Conservation (phyloP, 2,888 invertebrate genomes). For the Andrena praecox region DNA sequence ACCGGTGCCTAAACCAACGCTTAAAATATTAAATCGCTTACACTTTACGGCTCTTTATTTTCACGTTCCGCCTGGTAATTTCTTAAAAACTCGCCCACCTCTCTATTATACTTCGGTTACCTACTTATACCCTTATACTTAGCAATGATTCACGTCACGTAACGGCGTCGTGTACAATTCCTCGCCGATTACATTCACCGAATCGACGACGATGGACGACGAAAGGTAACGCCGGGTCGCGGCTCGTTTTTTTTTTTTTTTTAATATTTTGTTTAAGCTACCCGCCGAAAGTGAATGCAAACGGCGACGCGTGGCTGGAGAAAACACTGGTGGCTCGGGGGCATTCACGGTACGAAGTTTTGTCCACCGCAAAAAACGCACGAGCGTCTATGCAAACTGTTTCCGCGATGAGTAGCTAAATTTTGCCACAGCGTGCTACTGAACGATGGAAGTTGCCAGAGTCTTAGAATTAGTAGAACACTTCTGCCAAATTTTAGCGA, state of each 20-base stretch:
- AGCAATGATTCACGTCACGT: conserved; percentile 56
- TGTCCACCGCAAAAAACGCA: conserved; percentile 33
- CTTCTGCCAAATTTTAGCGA: not conserved
- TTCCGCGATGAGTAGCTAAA: not conserved
- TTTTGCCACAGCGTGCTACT: not conserved
- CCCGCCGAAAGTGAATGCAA: conserved; percentile 51
- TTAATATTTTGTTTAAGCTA: not conserved
- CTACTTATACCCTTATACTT: conserved; percentile 46
- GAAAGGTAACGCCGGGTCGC: not conserved
- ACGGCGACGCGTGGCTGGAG: conserved; percentile 42
- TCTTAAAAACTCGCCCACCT: conserved; percentile 15
- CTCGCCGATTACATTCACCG: conserved; percentile 61
- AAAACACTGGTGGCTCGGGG: conserved; percentile 38
- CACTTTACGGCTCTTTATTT: conserved; percentile 56
- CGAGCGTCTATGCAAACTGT: conserved; percentile 13
- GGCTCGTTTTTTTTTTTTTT: too few relatives aligned
- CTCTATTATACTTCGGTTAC: conserved; percentile 31
- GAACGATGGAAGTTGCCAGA: not conserved
- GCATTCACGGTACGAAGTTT: conserved; percentile 55
- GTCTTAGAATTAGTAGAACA: too few relatives aligned
- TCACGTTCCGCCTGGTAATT: conserved; percentile 49
- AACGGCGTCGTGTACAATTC: conserved; percentile 47
- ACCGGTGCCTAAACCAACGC: conserved; percentile 69
- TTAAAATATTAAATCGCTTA: conserved; percentile 75
- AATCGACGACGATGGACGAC: conserved; percentile 2